These are phyloP conservation scores for Catharus bicknelli DNA, from an alignment of 2,113 vertebrate species.

Conservation along the genomic window DNA sequence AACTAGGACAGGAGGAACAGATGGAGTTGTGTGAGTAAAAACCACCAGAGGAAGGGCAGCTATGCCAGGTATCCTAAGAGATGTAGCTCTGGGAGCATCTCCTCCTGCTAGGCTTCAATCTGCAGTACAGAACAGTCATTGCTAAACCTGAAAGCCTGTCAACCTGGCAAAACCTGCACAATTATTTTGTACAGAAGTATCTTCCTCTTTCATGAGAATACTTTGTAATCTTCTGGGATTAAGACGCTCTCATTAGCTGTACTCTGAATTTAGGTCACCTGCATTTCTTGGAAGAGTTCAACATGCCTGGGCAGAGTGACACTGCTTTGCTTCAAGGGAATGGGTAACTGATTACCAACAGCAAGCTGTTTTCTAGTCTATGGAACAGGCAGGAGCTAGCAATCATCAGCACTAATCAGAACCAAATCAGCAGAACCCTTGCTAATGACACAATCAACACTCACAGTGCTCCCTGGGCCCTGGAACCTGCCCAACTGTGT, in stretches of 20 bases:
- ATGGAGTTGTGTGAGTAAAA: neutral
- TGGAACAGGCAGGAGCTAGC: neutral
- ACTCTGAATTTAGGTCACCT: neutral
- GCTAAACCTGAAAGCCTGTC: neutral
- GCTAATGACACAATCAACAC: neutral
- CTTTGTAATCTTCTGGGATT: neutral
- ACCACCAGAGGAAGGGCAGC: neutral
- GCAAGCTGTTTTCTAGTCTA: neutral
- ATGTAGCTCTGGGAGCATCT: neutral
- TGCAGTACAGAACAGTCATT: neutral
- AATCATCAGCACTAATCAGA: neutral
- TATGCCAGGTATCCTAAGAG: neutral
- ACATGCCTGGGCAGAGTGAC: neutral
- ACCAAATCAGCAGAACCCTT: neutral
- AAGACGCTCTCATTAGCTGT: neutral
- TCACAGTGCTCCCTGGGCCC: neutral
- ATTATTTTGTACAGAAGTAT: neutral
- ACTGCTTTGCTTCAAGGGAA: neutral
- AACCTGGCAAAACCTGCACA: neutral
- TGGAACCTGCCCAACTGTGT: neutral
- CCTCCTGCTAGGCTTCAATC: neutral
- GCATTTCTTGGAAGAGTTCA: neutral
- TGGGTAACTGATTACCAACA: neutral
- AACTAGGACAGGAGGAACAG: conserved; percentile 6
- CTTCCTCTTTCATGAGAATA: neutral